A percentile compares a stretch with the other conserved stretches of the same genome.
Conservation (phyloP, 2,113 vertebrate species). For the Sorex araneus region DNA sequence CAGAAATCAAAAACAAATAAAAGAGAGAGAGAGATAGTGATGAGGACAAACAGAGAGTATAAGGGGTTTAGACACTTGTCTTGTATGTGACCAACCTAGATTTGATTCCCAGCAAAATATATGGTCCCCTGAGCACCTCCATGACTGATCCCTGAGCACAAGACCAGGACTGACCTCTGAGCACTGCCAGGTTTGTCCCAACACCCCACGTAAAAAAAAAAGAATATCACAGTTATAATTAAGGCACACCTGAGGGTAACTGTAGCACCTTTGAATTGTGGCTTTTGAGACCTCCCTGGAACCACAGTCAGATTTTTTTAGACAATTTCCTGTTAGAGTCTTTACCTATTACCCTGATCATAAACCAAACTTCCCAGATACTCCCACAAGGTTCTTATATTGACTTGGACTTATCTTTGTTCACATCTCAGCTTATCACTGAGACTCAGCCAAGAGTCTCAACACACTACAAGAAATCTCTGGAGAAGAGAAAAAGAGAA, state of each 20-base stretch:
- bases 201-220: too few species aligned
- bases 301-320: neutral
- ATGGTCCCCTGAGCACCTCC: too few species aligned
- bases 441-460: neutral
- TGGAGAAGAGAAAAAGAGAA: constrained; percentile 21
- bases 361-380: neutral
- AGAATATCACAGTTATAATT: neutral
- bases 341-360: neutral
- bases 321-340: neutral
- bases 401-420: neutral
- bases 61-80: too few species aligned
- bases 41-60: too few species aligned
- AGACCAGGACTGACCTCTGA: too few species aligned
- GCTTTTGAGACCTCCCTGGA: neutral
- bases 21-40: too few species aligned
- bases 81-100: too few species aligned
- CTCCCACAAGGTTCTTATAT: neutral
- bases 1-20: too few species aligned
- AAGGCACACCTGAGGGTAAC: constrained; percentile 39
- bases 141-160: too few species aligned
- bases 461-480: constrained; percentile 2
- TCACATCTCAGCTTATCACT: too few species aligned
- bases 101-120: too few species aligned
- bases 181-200: too few species aligned
- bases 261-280: neutral